Evolutionary conservation across 92 coral and sea anemone species (phyloP), one percentile per base, ranked within the genome.

Genomic region (Zoanthus gigantus): DNA sequence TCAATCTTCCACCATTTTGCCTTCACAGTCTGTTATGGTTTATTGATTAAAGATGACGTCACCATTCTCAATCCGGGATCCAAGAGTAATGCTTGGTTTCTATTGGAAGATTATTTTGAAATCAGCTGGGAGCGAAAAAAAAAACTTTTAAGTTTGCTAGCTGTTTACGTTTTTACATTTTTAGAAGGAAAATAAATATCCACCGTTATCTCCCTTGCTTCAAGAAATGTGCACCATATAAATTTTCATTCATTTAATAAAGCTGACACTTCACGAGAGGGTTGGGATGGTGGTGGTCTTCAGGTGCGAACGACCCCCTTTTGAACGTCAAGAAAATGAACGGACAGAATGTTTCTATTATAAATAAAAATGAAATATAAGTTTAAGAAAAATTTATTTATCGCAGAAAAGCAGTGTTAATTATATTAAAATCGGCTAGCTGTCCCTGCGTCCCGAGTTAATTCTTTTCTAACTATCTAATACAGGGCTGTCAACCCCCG

Each of bases 1-100:
- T 87, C 54, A 74, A 28, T 73, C 57, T 80, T 78, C 98, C 98
- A 92, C 98, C 98, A 95, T 95, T 44, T 95, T 95, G 89, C 82
- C 77, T 92, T 92, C 46, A 29, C 83, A 88, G 90, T 93, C 79
- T 91, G 90, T 93, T 94, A 82, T 83, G 93, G 92, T 83, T 89
- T 88, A 87, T 87, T 83, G 89, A 89, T 90, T 80, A 34, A 84
- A 47, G 50, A 82, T 95, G 96, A 95, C 98, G 98, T 93, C 92
- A 91, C 88, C 63, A 65, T 29, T 23, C 13, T 54, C 77, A 84
- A 87, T 83, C 91, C 91, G 94, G 94, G 68, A 48, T 77, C 78
- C 82, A 44, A 29, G 30, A 34, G 31, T 1, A 52, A 17, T 18
- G 1, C 80, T 78, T 7, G 42, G 8, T 42, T 69, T 89, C 77